Conservation (phyloP, 1,140 invertebrate genomes). For the Trigoniulus corallinus region DNA sequence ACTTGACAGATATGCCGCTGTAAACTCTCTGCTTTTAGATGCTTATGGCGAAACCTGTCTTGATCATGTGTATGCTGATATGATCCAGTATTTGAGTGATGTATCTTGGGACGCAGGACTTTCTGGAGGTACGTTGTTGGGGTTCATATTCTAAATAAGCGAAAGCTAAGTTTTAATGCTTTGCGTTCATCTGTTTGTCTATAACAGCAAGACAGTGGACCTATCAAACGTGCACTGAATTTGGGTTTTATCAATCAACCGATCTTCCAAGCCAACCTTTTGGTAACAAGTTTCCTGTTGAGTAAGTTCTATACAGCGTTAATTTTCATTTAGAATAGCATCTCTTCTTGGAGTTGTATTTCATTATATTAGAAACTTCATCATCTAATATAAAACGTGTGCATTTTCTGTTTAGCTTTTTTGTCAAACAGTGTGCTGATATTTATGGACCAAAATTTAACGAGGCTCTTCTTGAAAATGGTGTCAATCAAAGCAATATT, state of each 20-base stretch:
- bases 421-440: constrained; percentile 26
- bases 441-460: constrained; percentile 26
- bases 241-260: constrained; percentile 86
- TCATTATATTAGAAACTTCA: background rate
- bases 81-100: constrained; percentile 16
- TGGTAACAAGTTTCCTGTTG: constrained; percentile 52
- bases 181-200: background rate
- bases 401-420: constrained; percentile 15
- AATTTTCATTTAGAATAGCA: too few relatives aligned
- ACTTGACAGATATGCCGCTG: constrained; percentile 23
- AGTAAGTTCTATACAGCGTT: constrained; percentile 26
- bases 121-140: background rate
- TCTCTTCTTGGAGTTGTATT: too few relatives aligned
- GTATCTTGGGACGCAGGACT: background rate
- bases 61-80: constrained; percentile 25
- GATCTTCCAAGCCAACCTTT: constrained; percentile 52
- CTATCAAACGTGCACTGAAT: constrained; percentile 92
- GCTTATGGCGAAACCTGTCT: constrained; percentile 26
- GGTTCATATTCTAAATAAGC: background rate
- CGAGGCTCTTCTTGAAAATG: constrained; percentile 17
- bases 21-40: constrained; percentile 24
- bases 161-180: background rate
- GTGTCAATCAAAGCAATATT: constrained; percentile 24
- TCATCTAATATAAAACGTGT: background rate
- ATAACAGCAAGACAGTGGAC: constrained; percentile 52